These are phyloP conservation scores for Atta cephalotes DNA, from an alignment of 1,140 invertebrate species.

Conservation along the genomic window DNA sequence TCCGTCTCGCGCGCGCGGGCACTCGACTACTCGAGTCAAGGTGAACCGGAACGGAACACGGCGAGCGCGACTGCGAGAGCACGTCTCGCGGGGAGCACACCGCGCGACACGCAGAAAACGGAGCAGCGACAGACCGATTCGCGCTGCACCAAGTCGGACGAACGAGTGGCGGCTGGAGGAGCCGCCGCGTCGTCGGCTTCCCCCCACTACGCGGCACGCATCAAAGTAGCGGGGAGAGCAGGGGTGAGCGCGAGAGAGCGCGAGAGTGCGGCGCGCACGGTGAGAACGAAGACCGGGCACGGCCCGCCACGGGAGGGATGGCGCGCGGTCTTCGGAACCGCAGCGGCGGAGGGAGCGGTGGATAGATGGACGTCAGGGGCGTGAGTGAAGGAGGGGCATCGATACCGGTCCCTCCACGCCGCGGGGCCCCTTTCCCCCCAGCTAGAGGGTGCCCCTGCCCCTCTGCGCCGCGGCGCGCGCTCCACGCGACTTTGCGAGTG, in stretches of 20 bases:
- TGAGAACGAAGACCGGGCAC: slow-evolving; percentile 46
- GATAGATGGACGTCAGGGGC: slow-evolving; percentile 80
- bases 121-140: slow-evolving; percentile 71
- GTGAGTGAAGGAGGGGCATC: slow-evolving; percentile 83
- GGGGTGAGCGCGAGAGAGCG: slow-evolving; percentile 59
- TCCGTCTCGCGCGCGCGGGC: background rate
- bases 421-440: slow-evolving; percentile 60
- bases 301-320: slow-evolving; percentile 67
- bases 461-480: slow-evolving; percentile 61
- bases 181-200: slow-evolving; percentile 73
- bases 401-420: slow-evolving; percentile 70
- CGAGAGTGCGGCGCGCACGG: slow-evolving; percentile 16
- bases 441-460: slow-evolving; percentile 19
- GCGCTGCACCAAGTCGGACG: slow-evolving; percentile 84
- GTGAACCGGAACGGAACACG: slow-evolving; percentile 10
- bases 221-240: slow-evolving; percentile 41
- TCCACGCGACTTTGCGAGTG: slow-evolving; percentile 80
- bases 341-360: slow-evolving; percentile 58
- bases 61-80: background rate
- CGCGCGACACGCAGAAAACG: slow-evolving; percentile 62
- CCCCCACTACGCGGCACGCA: slow-evolving; percentile 74
- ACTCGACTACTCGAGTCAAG: background rate
- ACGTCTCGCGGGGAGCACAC: slow-evolving; percentile 48
- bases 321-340: slow-evolving; percentile 58
- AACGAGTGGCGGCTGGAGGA: slow-evolving; percentile 80